Evolutionary conservation across 23 tunicate genomes (phyloP), one percentile per base, ranked within the genome.

Genomic region (Trididemnum clinides): DNA sequence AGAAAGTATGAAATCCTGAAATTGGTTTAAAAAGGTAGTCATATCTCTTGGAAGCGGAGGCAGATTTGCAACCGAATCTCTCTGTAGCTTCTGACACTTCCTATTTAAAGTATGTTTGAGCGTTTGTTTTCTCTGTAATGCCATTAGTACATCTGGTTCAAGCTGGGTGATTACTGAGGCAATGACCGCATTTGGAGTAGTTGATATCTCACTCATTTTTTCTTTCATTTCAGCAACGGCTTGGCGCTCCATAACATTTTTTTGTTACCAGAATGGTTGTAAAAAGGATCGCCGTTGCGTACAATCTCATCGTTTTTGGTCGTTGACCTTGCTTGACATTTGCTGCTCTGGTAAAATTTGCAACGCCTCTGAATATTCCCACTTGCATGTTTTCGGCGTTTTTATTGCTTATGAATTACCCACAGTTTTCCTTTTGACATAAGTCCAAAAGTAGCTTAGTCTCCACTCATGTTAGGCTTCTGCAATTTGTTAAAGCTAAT

Each of bases 321-420:
- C n/a, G n/a, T n/a, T n/a, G n/a, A n/a, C n/a, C n/a, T n/a, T n/a
- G n/a, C n/a, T n/a, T 74, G 57, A 31, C 81, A 74, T 74, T 74
- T 74, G 32, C 58, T 74, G 29, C 81, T 37, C 58, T 74, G 81
- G 28, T 74, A 74, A 39, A 37, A 25, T 25, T 74, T 74, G 81
- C 81, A 74, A 37, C 81, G 81, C 81, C 81, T 36, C 58, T 74
- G 81, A 39, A 74, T 39, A 39, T 74, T 74, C 58, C 81, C 81
- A 31, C 58, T 74, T 39, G 81, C 81, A 74, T 74, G 38, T 39
- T 74, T 37, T 36, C 81, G 81, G 38, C 38, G 58, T 39, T 38
- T 37, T 12, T 36, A 28, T 12, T 36, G 38, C 38, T 74, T 58
- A 39, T 74, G 58, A 36, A 74, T 71, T 28, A 71, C 77, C 77